A percentile compares a stretch with the other conserved stretches of the same genome.
phyloP scores from a whole-genome alignment of 2,888 invertebrate genomes.

The Plagiodera versicolora region DNA sequence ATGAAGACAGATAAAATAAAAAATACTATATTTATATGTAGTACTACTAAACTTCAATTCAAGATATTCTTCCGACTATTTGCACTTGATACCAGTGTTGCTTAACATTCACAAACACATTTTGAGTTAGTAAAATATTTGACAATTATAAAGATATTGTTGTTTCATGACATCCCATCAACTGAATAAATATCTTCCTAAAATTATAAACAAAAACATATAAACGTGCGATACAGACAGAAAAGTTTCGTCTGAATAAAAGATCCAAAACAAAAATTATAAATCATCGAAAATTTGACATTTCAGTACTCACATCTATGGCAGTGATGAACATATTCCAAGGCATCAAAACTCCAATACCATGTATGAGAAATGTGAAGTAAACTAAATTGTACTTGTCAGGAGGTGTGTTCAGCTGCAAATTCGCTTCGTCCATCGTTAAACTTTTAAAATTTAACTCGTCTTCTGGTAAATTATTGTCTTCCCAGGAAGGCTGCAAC shows the following conservation, averaged over 20 bases:
- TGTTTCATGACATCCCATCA: too few species aligned
- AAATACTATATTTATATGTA: too few species aligned
- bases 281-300: too few species aligned
- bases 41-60: too few species aligned
- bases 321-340: constrained; percentile 99
- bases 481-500: constrained; percentile 87
- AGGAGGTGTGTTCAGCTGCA: constrained; percentile 75
- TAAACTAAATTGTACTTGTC: constrained; percentile 84
- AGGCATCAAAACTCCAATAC: constrained; percentile 90
- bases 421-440: constrained; percentile 67
- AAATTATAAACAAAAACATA: too few species aligned
- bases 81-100: too few species aligned
- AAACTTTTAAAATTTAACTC: constrained; percentile 74
- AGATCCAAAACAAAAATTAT: not conserved
- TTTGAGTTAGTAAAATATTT: too few species aligned
- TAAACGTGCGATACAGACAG: too few species aligned
- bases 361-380: constrained; percentile 87
- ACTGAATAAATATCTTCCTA: too few species aligned
- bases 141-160: too few species aligned
- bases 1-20: constrained; percentile 3
- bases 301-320: constrained; percentile 64
- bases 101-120: too few species aligned
- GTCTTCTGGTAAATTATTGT: constrained; percentile 79
- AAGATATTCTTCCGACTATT: too few species aligned
- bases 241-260: not conserved